Base-by-base conservation (phyloP, 2,888 invertebrate genomes). In the Poecilobothrus nobilitatus region DNA sequence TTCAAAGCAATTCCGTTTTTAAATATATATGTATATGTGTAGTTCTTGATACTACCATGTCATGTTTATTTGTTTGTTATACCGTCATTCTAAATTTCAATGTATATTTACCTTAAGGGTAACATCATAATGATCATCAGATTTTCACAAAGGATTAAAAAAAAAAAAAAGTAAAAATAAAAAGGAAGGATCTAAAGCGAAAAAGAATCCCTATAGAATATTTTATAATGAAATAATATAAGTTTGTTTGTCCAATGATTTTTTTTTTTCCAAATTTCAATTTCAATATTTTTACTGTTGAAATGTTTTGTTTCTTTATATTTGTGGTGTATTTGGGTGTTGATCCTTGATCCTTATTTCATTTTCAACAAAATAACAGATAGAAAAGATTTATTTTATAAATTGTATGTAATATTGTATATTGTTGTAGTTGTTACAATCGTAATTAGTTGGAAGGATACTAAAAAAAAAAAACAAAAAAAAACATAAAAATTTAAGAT, bases 301-400 rank as follows among this genome's bases (percentile, higher is more conserved):
- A 27, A 18, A 6, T 53, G 53, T 53, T 53, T 53, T 53, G 53
- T 53, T 53, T 53, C 2, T n/a, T 53, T 53, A 53, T 53, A 15
- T 53, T 53, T 53, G 53, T 53, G 53, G 53, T 53, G 53, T 53
- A 53, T 53, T 53, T 53, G 53, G 53, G 53, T 53, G 53, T 53
- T 53, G 53, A 53, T 53, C 53, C 53, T 53, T 53, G 53, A 53
- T 53, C 53, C 18, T 1, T 18, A 2, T 18, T 18, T 6, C 15
- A 53, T 53, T 37, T 37, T 37, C 37, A 5, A 27, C 37, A 37
- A 53, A 53, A 53, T 15, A 53, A n/a, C 15, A 9, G 53, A 53
- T 53, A 27, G 27, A 27, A 27, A 53, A 53, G 7, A 53, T 53
- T 53, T 53, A 18, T 37, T 37, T 37, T 37, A 4, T 53, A 18